Base-by-base conservation (phyloP, 2,797 vertebrate species). In the Agapornis canus region DNA sequence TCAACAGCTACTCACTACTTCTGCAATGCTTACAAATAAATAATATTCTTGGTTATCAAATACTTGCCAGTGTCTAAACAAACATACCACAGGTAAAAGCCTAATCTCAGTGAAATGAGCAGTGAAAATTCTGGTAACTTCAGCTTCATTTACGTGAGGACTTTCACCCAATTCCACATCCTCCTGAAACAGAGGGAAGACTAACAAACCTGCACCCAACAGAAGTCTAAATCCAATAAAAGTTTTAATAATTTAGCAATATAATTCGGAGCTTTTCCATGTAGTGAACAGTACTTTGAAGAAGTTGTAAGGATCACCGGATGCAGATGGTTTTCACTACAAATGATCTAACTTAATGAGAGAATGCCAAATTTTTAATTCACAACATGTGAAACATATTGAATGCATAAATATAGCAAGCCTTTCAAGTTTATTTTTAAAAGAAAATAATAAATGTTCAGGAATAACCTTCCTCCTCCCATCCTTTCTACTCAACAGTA, bases 391-490 rank as follows among this genome's bases (percentile, higher is more conserved):
- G 15, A 91, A 91, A 81, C 14, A 45, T 4, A 78, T 0, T 49
- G 20, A 78, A 68, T 4, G 1, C 18, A 81, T 26, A 71, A 48
- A 81, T 40, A 71, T 78, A 72, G 16, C 11, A 75, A 48, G 19
- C 11, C 26, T 49, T 81, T 73, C 14, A 22, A 76, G 42, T 56
- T 32, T 63, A 61, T 39, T 73, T 12, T 71, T 88, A 71, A n/a
- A 83, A 72, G 21, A 83, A 92, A 80, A 69, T 26, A 80, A 25
- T 65, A 64, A 39, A 43, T 21, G 17, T 31, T 90, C 40, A 59
- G 27, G 10, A 83, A 86, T 40, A 88, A 75, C 31, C 11, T 35
- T 73, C 39, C n/a, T 83, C 21, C 64, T 66, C 47, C 14, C 26
- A 69, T 27, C 56, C 68, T 39, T 87, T 49, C 82, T 40, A 79